phyloP scores from a whole-genome alignment of 2,113 vertebrate genomes.

The Ctenodactylus gundi region DNA sequence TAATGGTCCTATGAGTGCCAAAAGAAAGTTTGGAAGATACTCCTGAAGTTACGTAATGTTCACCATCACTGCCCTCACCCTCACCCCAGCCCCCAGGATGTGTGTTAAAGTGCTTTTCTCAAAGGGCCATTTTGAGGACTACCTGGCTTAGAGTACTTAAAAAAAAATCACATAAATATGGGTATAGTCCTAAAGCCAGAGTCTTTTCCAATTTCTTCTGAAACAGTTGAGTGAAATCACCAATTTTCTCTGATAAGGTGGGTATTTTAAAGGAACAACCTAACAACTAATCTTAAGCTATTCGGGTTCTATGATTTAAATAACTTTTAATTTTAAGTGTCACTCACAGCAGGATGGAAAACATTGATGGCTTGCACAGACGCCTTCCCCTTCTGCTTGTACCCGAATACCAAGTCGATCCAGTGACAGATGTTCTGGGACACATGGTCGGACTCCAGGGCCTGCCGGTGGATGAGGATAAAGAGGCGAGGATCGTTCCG shows the following conservation, averaged over 20 bases:
- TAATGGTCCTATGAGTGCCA: background rate
- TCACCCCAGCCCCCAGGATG: background rate
- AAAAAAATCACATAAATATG: background rate
- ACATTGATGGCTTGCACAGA: slow-evolving; percentile 99
- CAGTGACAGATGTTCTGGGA: slow-evolving; percentile 98
- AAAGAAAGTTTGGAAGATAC: slow-evolving; percentile 3
- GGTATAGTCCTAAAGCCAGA: background rate
- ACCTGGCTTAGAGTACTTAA: background rate
- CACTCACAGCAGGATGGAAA: slow-evolving; percentile 97
- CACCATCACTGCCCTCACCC: background rate
- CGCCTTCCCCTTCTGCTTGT: slow-evolving; percentile 98
- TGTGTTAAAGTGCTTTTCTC: background rate
- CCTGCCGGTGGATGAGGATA: slow-evolving; percentile 96
- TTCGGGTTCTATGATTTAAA: background rate
- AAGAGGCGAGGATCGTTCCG: slow-evolving; percentile 97
- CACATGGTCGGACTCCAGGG: slow-evolving; percentile 96
- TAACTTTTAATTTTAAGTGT: background rate
- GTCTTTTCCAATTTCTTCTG: background rate
- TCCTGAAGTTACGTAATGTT: background rate
- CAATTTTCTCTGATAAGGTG: background rate
- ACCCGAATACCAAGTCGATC: slow-evolving; percentile 98
- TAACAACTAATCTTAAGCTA: background rate
- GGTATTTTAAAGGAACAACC: background rate
- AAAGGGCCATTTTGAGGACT: background rate
- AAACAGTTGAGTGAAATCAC: background rate